phyloP scores from a whole-genome alignment of 2,113 vertebrate genomes.

The Nothocercus nigrocapillus region DNA sequence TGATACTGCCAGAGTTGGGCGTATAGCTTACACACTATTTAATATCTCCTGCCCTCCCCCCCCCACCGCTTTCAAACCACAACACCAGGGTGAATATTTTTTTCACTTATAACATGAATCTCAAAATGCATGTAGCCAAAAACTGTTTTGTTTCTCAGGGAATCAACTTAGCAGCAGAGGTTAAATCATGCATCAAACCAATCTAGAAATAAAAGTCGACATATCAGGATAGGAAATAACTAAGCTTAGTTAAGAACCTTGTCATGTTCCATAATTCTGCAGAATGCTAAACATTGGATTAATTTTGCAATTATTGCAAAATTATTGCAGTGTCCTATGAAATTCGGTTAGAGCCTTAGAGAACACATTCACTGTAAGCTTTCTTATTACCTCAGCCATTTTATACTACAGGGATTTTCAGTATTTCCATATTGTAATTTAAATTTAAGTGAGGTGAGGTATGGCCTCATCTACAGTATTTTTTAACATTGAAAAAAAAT shows the following conservation, averaged over 20 bases:
- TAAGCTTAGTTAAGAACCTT: no score
- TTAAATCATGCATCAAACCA: slow-evolving; percentile 45
- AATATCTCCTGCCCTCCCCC: no score
- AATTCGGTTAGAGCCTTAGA: not conserved
- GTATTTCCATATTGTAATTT: not conserved
- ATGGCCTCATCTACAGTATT: not conserved
- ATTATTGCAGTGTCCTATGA: not conserved
- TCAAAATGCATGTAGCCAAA: slow-evolving; percentile 50
- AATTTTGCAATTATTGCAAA: not conserved
- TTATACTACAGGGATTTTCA: not conserved
- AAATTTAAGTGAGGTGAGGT: not conserved
- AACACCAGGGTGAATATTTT: not conserved
- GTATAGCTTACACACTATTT: no score
- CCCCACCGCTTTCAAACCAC: no score
- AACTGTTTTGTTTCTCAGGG: slow-evolving; percentile 64
- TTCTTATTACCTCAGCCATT: not conserved
- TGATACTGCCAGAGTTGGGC: no score
- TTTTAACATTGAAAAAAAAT: not conserved
- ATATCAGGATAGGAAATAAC: no score
- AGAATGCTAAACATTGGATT: not conserved
- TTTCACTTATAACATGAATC: slow-evolving; percentile 1
- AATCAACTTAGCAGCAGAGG: slow-evolving; percentile 80
- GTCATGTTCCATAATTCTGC: not conserved
- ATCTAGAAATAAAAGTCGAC: no score
- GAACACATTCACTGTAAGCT: not conserved